phyloP scores from a whole-genome alignment of 2,113 vertebrate species.

The Phyllopteryx taeniolatus region DNA sequence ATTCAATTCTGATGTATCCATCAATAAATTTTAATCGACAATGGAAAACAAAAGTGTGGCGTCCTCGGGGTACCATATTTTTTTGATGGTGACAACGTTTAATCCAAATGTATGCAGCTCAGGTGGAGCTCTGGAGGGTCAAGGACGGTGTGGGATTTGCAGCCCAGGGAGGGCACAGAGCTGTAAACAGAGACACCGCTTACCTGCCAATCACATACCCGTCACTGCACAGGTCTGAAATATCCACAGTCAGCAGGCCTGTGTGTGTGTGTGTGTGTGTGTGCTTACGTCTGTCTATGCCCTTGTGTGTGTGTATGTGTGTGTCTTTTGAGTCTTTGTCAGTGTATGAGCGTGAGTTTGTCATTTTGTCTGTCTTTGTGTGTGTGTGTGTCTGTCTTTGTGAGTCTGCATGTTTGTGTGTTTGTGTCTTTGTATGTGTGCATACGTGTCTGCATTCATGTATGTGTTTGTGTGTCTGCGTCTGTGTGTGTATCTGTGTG shows the following conservation, averaged over 20 bases:
- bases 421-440: constrained; percentile 22
- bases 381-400: neutral
- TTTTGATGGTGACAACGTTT: constrained; percentile 43
- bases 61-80: constrained; percentile 33
- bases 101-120: constrained; percentile 63
- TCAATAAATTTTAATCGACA: neutral
- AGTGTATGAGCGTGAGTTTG: constrained; percentile 14
- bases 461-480: too few relatives aligned
- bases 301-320: constrained; percentile 9
- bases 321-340: constrained; percentile 11
- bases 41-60: constrained; percentile 50
- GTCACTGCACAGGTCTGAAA: constrained; percentile 64
- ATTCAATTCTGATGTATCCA: neutral
- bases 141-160: constrained; percentile 64
- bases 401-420: constrained; percentile 14
- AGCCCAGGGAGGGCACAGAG: constrained; percentile 38
- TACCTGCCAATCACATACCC: constrained; percentile 70
- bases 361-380: too few relatives aligned
- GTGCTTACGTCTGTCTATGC: constrained; percentile 11
- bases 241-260: constrained; percentile 75
- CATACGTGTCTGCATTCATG: neutral
- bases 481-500: too few relatives aligned
- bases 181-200: constrained; percentile 65
- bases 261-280: constrained; percentile 39
- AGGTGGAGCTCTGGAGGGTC: constrained; percentile 67